Evolutionary conservation across 2,113 vertebrate genomes (phyloP).

Genomic region (Laterallus jamaicensis): DNA sequence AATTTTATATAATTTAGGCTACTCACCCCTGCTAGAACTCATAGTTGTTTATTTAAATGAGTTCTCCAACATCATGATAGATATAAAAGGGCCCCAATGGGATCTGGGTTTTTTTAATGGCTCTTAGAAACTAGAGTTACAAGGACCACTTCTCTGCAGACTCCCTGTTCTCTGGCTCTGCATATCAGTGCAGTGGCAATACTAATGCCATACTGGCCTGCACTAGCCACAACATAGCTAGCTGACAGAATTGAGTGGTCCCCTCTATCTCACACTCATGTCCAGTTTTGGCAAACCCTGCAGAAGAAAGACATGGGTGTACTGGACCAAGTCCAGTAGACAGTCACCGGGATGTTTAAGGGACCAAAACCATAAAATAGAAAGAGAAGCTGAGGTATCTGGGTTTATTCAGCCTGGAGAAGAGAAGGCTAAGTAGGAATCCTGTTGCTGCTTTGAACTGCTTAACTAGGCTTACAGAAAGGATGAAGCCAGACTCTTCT

Average conservation of each 20-base stretch:
- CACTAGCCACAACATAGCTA: not conserved
- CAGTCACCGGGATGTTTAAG: not conserved
- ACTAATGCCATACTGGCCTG: not conserved
- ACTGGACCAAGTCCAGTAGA: not conserved
- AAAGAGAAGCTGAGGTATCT: not conserved
- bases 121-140: not conserved
- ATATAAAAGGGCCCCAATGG: not conserved
- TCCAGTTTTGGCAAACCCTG: not conserved
- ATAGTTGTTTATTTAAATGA: not conserved
- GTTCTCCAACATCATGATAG: not conserved
- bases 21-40: not conserved
- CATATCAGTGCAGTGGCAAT: not conserved
- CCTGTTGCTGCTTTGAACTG: not conserved
- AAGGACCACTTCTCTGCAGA: not conserved
- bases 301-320: not conserved
- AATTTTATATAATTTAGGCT: not conserved
- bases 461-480: not conserved
- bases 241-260: not conserved
- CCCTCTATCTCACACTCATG: rapidly evolving
- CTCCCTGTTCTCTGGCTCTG: not conserved
- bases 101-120: not conserved
- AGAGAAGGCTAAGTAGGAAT: not conserved
- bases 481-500: not conserved
- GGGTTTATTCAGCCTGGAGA: not conserved
- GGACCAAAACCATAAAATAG: not conserved